Base-by-base conservation (phyloP, 92 coral and sea anemone species). In the Heliopora coerulea region DNA sequence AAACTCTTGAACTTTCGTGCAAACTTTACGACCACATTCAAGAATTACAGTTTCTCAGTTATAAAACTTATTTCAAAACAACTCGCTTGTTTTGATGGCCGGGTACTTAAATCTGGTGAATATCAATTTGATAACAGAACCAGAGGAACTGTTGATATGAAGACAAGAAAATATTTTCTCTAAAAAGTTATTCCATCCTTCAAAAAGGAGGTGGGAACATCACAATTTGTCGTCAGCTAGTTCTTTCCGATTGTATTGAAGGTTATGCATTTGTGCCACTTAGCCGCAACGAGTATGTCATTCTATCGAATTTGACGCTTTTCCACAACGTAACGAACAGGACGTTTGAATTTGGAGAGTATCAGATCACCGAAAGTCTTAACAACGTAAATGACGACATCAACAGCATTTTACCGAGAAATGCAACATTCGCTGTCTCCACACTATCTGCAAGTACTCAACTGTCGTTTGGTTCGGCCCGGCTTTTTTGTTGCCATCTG, bases 381-480 rank as follows among this genome's bases (percentile, higher is more conserved):
- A 11, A 37, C 11, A 37, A 4, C 11, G 4, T 37, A 4, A 37
- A 11, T 4, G 4, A 4, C 11, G 42, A 37, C 42, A 37, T 4
- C 4, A 37, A 37, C 42, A 37, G 6, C 6, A 66, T 40, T n/a
- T 44, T 42, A 6, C 30, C 13, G 19, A 18, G n/a, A 8, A 65
- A 18, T 5, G 14, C 57, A 9, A 41, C 33, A 27, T 18, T 59
- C 21, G 2, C 39, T 11, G 65, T 25, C 11, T 59, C 33, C 39
- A 15, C 13, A 59, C 32, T 13, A 65, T 75, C 40, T 0, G 75
- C 18, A 69, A 82, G 29, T 81, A 83, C 49, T 75, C 83, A 40
- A 24, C 68, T 5, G 75, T 75, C 62, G 85, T 86, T 28, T 88
- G 95, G 96, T 39, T 82, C 37, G 49, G 69, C 26, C 88, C 96